Evolutionary conservation across 2,888 invertebrate species (phyloP), one percentile per base, ranked within the genome.

Genomic region (Caenorhabditis sinica): DNA sequence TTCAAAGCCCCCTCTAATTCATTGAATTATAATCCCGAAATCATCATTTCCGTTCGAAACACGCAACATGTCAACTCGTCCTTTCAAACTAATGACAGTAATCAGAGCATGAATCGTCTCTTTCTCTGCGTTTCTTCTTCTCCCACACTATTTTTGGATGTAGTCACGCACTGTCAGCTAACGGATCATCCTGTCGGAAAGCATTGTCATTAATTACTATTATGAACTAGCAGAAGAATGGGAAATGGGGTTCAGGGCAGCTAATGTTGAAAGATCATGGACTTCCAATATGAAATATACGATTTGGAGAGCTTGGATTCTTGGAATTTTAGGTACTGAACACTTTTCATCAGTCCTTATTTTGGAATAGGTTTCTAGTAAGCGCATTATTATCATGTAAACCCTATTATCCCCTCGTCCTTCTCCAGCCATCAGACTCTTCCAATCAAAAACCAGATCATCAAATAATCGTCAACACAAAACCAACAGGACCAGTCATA

Each of bases 151-250:
- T 66, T 40, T n/a, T 25, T 9, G 23, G 9, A 17, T 30, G 4
- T 53, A 36, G 71, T 45, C 56, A 79, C 71, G 79, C 79, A 79
- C 79, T 71, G 79, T 72, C 79, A 79, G 79, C 79, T 79, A 79
- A 65, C 71, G 71, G 79, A 72, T 72, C 30, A 53, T 51, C 61
- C 66, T 60, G 69, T 75, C 75, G 58, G 63, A 53, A 53, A 65
- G 30, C 43, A 33, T 43, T 74, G 61, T 74, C 60, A 72, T n/a
- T 49, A 49, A 49, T 49, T 49, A 49, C 20, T 49, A 20, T 72
- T 60, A 60, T 72, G 69, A 40, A 56, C 40, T 51, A 8, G 36
- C 30, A 3, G 60, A 17, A 36, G 23, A 56, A 40, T 40, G 23
- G 9, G 25, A 17, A 2, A 28, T 3, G 11, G 28, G 28, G 28